Evolutionary conservation across 2,797 vertebrate species (phyloP).

Genomic region (Enoplosus armatus): DNA sequence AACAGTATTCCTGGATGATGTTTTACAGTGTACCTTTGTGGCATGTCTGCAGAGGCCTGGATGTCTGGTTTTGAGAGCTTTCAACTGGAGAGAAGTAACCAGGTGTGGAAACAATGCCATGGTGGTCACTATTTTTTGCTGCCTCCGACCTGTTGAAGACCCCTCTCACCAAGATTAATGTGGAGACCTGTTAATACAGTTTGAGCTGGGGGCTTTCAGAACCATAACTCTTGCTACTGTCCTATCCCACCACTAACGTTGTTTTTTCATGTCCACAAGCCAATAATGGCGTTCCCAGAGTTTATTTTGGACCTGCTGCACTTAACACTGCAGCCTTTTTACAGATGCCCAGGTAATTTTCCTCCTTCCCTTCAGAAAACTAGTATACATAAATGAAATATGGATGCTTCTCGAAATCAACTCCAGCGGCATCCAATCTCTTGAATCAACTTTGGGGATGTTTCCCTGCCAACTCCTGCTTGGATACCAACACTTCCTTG

Average conservation of each 20-base stretch:
- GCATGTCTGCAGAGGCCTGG: slow-evolving; percentile 23
- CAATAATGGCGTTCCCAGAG: slow-evolving; percentile 65
- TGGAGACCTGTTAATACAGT: slow-evolving; percentile 54
- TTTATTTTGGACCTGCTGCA: slow-evolving; percentile 58
- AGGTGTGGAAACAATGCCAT: slow-evolving; percentile 48
- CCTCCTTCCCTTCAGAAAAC: slow-evolving; percentile 41
- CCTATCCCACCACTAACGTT: slow-evolving; percentile 7
- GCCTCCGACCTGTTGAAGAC: slow-evolving; percentile 16
- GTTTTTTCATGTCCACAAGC: slow-evolving; percentile 24
- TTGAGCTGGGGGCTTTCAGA: slow-evolving; percentile 29
- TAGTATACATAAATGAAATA: slow-evolving; percentile 65
- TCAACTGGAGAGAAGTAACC: slow-evolving; percentile 25
- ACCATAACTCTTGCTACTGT: slow-evolving; percentile 49
- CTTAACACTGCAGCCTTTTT: slow-evolving; percentile 35
- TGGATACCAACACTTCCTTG: slow-evolving; percentile 83
- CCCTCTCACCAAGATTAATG: slow-evolving; percentile 42
- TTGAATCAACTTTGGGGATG: slow-evolving; percentile 78
- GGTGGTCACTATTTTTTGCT: slow-evolving; percentile 34
- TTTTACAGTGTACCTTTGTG: slow-evolving; percentile 36
- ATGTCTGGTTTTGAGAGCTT: slow-evolving; percentile 21
- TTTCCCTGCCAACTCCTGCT: slow-evolving; percentile 79
- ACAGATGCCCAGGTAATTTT: slow-evolving; percentile 59
- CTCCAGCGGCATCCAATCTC: slow-evolving; percentile 74
- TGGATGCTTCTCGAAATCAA: slow-evolving; percentile 67
- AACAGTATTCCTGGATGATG: neutral